Conservation (phyloP, 2,888 invertebrate species). For the Formica aserva region DNA sequence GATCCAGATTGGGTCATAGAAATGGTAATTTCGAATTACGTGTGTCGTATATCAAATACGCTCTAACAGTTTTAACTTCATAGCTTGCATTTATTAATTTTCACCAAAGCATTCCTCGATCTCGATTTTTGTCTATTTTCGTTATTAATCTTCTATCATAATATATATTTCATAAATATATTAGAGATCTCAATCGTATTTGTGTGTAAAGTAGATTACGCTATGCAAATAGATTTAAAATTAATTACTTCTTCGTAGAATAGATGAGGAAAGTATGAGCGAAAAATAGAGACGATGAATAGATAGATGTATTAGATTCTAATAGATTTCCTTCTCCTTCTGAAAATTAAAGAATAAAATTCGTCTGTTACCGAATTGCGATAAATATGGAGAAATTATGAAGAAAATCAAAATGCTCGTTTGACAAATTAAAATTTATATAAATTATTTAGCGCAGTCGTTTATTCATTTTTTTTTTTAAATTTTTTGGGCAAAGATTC, state of each 20-base stretch:
- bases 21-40: slow-evolving; percentile 20
- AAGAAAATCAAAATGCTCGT: not conserved
- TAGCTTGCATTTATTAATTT: slow-evolving; percentile 6
- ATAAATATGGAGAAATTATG: not conserved
- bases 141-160: not conserved
- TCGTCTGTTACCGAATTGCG: not conserved
- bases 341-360: not conserved
- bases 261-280: not conserved
- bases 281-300: not conserved
- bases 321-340: not conserved
- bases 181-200: not conserved
- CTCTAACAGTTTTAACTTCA: not conserved
- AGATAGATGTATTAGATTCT: not conserved
- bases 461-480: not conserved
- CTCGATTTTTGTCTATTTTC: not conserved
- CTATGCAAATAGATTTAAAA: not conserved
- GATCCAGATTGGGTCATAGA: slow-evolving; percentile 13
- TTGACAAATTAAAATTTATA: not conserved
- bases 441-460: not conserved
- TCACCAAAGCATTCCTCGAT: not conserved
- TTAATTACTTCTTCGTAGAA: not conserved
- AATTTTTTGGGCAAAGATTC: not conserved
- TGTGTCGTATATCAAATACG: not conserved
- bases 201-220: not conserved
- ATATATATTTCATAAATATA: not conserved